Percentiles rank a stretch among this genome's conserved stretches.
Evolutionary conservation across 2,797 vertebrate genomes (phyloP).

Genomic region (Xiphorhynchus erythropygius): DNA sequence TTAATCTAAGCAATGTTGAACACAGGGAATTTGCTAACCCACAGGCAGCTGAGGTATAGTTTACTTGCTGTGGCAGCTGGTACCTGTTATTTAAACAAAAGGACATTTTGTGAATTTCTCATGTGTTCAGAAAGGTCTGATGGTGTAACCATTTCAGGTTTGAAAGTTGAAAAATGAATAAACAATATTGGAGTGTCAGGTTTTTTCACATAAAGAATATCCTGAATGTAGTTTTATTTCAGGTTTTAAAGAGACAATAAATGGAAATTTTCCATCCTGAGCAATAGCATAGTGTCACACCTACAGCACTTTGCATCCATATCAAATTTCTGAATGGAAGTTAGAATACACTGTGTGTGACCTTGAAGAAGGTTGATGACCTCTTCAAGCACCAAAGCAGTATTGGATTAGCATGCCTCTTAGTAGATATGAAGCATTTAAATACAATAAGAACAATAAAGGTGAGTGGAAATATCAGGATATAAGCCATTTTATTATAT

Average conservation of each 20-base stretch:
- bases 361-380: not conserved
- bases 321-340: not conserved
- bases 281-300: not conserved
- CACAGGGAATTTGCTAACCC: slow-evolving; percentile 5
- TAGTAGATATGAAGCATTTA: not conserved
- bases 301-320: not conserved
- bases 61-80: not conserved
- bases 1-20: slow-evolving; percentile 50
- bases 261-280: not conserved
- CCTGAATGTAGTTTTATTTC: not conserved
- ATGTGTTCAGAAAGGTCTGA: not conserved
- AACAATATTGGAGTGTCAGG: not conserved
- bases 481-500: not conserved
- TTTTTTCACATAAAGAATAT: not conserved
- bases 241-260: not conserved
- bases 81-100: slow-evolving; percentile 33
- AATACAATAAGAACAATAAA: not conserved
- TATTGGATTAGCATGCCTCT: not conserved
- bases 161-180: not conserved
- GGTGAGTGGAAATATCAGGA: not conserved
- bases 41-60: not conserved
- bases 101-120: not conserved
- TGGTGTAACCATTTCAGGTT: not conserved
- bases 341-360: not conserved
- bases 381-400: not conserved